Conservation (phyloP, 1,140 invertebrate species). For the Zaprionus vittiger region DNA sequence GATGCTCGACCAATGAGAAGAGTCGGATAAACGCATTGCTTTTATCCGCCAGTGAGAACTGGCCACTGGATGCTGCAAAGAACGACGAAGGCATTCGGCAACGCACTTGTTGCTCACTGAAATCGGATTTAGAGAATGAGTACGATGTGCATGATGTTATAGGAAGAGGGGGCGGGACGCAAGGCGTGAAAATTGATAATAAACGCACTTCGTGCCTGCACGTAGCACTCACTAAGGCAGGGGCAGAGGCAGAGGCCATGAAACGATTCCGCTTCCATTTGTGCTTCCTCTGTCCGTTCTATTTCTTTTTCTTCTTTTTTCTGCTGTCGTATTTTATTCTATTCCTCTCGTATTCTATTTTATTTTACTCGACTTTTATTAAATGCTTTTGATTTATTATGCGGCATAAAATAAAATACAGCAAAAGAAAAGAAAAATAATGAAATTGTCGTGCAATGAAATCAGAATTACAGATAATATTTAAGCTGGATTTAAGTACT, state of each 20-base stretch:
- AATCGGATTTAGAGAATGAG: slow-evolving; percentile 6
- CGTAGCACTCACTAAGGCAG: slow-evolving; percentile 52
- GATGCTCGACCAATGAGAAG: slow-evolving; percentile 41
- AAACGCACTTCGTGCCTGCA: slow-evolving; percentile 58
- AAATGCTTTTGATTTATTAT: slow-evolving; percentile 61
- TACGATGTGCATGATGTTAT: neutral
- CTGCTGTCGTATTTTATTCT: slow-evolving; percentile 6
- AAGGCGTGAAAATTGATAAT: slow-evolving; percentile 72
- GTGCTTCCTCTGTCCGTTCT: slow-evolving; percentile 9
- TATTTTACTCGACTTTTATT: slow-evolving; percentile 58
- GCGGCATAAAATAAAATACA: slow-evolving; percentile 6
- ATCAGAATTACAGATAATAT: neutral
- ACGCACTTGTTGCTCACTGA: slow-evolving; percentile 64
- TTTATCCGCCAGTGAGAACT: slow-evolving; percentile 70
- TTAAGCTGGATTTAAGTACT: slow-evolving; percentile 2
- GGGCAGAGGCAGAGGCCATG: slow-evolving; percentile 19
- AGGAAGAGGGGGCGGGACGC: neutral
- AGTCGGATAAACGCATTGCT: slow-evolving; percentile 70
- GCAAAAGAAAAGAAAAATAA: neutral
- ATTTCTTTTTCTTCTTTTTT: slow-evolving; percentile 9
- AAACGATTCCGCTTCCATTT: slow-evolving; percentile 36
- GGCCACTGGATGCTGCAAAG: slow-evolving; percentile 51
- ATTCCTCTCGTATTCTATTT: slow-evolving; percentile 26
- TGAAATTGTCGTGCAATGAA: slow-evolving; percentile 8
- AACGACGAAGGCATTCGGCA: slow-evolving; percentile 25